Evolutionary conservation across 2,113 vertebrate species (phyloP), one percentile per base, ranked within the genome.

Genomic region (Podarcis raffonei): DNA sequence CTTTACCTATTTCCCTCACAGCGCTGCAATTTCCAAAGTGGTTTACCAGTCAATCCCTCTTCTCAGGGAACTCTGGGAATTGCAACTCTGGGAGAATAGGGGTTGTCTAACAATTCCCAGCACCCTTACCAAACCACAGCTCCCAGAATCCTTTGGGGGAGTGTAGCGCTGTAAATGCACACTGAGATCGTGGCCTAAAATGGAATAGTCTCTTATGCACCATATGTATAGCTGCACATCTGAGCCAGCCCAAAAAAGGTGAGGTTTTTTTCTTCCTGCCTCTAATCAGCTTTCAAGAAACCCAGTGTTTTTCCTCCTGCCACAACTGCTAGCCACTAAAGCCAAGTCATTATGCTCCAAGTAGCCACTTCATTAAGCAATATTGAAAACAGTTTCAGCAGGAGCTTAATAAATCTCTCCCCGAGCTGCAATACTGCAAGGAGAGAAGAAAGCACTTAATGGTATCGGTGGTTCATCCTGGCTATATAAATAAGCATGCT

Each of bases 311-410:
- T 90, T 37, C 86, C 35, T 82, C 86, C 30, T 88, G 25, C 1
- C 0, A 78, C 7, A 69, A 12, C 37, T 90, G 72, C 2, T 59
- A 75, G 22, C 42, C 13, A 1, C 18, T 42, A 11, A 2, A 89
- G 32, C 35, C 25, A 90, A 92, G 20, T 71, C 27, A 81, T 53
- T 87, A 84, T 72, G 39, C 4, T 57, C 18, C 27, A 76, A 15
- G 83, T 74, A 90, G 42, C 5, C 62, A 22, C 1, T 27, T 93
- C 0, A 82, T 93, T 90, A 89, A 79, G 71, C 79, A 83, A 83
- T 81, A 76, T 18, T 59, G 22, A 72, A 76, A 81, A 87, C 37
- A 27, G 1, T 37, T 35, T 1, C 6, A 85, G 86, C 71, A 89
- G 1, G 23, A 86, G 12, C 39, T 86, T 65, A 74, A 90, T 92